Evolutionary conservation across 2,888 invertebrate species (phyloP), one percentile per base, ranked within the genome.

Genomic region (Cephus sareptanus): DNA sequence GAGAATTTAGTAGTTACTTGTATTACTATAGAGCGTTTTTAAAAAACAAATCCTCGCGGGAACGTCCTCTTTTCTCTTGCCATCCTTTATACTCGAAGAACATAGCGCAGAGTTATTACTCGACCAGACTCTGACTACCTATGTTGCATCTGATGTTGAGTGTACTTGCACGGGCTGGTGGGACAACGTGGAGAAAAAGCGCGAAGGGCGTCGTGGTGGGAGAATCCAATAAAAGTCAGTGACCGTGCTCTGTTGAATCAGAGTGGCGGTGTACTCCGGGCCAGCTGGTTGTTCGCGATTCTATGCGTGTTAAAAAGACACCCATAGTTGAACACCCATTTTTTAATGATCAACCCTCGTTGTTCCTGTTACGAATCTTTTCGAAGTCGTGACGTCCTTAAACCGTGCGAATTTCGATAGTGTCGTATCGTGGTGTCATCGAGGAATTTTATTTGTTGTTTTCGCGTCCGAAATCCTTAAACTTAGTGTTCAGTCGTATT

Each of bases 191-290:
- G 56, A 23, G 56, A 23, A 56, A 40, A 56, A 78, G 80, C 79
- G 71, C 31, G 71, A 71, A 33, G 33, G 71, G 13, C 13, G 31
- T 76, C 33, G 78, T 87, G 89, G 91, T 91, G 91, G 91, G 91
- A 87, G 90, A 83, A 82, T 81, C 87, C 86, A 83, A 90, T 90
- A 90, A 89, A 91, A 90, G 89, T 88, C 88, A 87, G 85, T 87
- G 83, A 84, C 86, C 86, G 85, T 86, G 87, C 88, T 88, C 88
- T 89, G 87, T 88, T 88, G 89, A 90, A 88, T 90, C 90, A 91
- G 90, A 90, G 90, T 90, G 85, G 87, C 89, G 88, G 89, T 87
- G 87, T 85, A 88, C 89, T 87, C 84, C 88, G 88, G 85, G 87
- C 86, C 81, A 84, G 85, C 84, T 81, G 83, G 79, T 80, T 74